phyloP scores from a whole-genome alignment of 2,888 invertebrate species.

The Leptinotarsa tumamoca region DNA sequence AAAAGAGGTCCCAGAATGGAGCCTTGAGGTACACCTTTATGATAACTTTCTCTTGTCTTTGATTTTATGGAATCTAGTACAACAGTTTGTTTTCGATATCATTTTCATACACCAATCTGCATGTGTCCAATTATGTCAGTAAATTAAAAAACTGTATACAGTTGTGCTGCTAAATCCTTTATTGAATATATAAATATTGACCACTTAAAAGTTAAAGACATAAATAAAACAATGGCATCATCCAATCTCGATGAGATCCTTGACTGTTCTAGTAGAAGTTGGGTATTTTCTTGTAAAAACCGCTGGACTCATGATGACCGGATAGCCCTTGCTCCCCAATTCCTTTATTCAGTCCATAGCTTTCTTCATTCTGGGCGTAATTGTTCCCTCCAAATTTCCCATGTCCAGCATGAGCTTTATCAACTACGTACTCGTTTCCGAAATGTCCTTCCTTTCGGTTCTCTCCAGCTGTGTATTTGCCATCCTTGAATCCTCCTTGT shows the following conservation, averaged over 20 bases:
- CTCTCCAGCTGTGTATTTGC: slow-evolving; percentile 68
- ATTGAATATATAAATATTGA: slow-evolving; percentile 3
- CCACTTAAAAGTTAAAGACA: background rate
- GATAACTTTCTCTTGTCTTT: too few species aligned
- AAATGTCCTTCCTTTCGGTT: slow-evolving; percentile 73
- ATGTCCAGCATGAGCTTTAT: slow-evolving; percentile 72
- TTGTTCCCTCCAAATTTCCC: slow-evolving; percentile 73
- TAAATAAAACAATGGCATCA: slow-evolving; percentile 1
- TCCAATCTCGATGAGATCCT: background rate
- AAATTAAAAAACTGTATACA: background rate
- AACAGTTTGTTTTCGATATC: too few species aligned
- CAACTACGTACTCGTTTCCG: slow-evolving; percentile 69
- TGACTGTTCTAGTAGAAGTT: slow-evolving; percentile 56
- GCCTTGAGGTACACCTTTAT: too few species aligned
- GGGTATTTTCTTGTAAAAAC: slow-evolving; percentile 70
- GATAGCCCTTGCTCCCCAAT: slow-evolving; percentile 72
- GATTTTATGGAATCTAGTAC: too few species aligned
- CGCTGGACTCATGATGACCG: slow-evolving; percentile 73
- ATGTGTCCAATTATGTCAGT: too few species aligned
- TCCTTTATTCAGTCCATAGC: slow-evolving; percentile 72
- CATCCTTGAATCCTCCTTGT: slow-evolving; percentile 74
- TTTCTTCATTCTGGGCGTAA: slow-evolving; percentile 71
- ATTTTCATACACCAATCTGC: too few species aligned
- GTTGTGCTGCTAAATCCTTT: background rate
- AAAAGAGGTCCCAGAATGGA: accelerated